Evolutionary conservation across 2,113 vertebrate genomes (phyloP).

Genomic region (Gopherus evgoodei): DNA sequence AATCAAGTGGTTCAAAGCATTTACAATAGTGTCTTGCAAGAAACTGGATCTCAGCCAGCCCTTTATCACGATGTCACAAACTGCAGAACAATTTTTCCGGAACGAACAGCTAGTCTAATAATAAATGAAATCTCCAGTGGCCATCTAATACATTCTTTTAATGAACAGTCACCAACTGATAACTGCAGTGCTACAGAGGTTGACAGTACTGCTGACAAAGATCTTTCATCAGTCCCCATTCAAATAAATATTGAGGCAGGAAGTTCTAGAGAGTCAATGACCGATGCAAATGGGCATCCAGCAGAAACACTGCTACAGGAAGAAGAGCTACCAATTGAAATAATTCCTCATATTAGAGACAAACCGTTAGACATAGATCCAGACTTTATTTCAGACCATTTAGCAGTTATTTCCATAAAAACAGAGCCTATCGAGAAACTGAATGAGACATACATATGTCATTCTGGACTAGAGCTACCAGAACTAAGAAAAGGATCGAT

Average conservation of each 20-base stretch:
- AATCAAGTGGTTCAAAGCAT: slow-evolving; percentile 58
- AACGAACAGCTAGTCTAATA: slow-evolving; percentile 60
- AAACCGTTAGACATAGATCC: slow-evolving; percentile 66
- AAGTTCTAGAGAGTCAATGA: fast-evolving
- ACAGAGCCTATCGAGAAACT: slow-evolving; percentile 68
- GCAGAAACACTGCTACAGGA: neutral
- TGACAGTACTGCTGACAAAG: slow-evolving; percentile 53
- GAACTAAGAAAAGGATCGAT: slow-evolving; percentile 64
- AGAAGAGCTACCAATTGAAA: slow-evolving; percentile 13
- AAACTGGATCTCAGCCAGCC: slow-evolving; percentile 19
- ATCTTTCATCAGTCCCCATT: slow-evolving; percentile 14
- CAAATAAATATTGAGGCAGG: neutral
- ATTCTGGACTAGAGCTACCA: slow-evolving; percentile 45
- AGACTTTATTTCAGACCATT: slow-evolving; percentile 63
- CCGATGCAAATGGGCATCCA: fast-evolving
- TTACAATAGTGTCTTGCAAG: slow-evolving; percentile 43
- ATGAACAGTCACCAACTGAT: neutral
- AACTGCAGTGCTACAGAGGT: slow-evolving; percentile 14
- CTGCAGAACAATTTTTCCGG: slow-evolving; percentile 34
- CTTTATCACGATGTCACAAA: slow-evolving; percentile 32
- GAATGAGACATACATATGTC: slow-evolving; percentile 34
- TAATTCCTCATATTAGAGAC: slow-evolving; percentile 50
- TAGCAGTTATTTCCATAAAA: slow-evolving; percentile 74
- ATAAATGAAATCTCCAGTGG: slow-evolving; percentile 33
- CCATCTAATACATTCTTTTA: neutral